Conservation (phyloP, 2,888 invertebrate genomes). For the Operophtera brumata region DNA sequence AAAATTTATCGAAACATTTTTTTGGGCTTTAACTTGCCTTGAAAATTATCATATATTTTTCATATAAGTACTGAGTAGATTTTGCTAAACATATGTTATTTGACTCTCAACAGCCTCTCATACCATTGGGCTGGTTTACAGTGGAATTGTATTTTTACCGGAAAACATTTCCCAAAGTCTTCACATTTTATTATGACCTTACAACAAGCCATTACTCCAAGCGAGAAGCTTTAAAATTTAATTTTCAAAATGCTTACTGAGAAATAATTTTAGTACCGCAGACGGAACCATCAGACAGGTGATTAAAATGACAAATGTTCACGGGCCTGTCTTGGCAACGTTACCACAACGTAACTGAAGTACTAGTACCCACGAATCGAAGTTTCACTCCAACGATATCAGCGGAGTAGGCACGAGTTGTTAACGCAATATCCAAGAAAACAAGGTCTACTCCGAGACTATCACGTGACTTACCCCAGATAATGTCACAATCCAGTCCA, state of each 20-base stretch:
- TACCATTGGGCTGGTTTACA: no score
- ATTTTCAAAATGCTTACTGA: conserved; percentile 63
- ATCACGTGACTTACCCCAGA: no score
- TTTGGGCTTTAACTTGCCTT: no score
- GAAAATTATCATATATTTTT: no score
- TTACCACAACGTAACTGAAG: neutral
- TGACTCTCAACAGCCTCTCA: no score
- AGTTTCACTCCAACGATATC: neutral
- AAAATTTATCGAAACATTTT: no score
- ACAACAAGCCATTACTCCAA: conserved; percentile 44
- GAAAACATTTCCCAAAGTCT: neutral
- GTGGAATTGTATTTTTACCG: neutral
- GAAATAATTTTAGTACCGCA: conserved; percentile 63
- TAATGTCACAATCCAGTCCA: no score
- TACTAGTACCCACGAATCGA: neutral
- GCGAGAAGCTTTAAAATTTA: conserved; percentile 56
- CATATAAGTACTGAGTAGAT: no score
- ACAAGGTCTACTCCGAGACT: no score
- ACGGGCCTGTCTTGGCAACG: conserved; percentile 11
- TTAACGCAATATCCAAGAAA: no score
- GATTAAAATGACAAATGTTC: conserved; percentile 26
- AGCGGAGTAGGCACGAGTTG: no score
- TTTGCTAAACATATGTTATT: no score
- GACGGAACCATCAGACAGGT: conserved; percentile 38
- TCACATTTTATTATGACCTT: conserved; percentile 20